Evolutionary conservation across 2,113 vertebrate species (phyloP).

Genomic region (Leiothrix lutea): DNA sequence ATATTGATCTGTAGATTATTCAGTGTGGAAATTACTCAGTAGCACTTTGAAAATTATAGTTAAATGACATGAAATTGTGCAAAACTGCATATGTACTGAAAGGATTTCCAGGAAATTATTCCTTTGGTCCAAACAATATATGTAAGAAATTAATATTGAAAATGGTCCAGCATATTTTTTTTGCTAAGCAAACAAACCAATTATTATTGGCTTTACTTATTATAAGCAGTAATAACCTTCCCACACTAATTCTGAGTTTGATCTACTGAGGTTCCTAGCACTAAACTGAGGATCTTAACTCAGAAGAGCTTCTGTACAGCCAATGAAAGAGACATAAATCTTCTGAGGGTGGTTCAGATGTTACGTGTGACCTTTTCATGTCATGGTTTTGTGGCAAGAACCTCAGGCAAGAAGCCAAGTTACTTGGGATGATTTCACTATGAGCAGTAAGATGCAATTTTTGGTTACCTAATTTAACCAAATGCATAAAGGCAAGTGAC

Average conservation of each 20-base stretch:
- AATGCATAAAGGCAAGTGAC: not conserved
- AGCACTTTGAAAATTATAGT: not conserved
- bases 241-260: not conserved
- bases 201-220: not conserved
- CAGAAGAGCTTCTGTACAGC: not conserved
- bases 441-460: not conserved
- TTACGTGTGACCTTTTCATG: fast-evolving
- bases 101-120: not conserved
- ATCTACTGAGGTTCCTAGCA: not conserved
- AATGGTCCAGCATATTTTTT: not conserved
- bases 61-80: not conserved
- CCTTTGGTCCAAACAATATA: not conserved
- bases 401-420: not conserved
- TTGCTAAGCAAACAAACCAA: not conserved
- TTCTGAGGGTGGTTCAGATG: not conserved
- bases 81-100: not conserved
- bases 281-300: not conserved
- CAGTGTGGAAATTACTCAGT: not conserved
- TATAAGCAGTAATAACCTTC: not conserved
- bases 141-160: not conserved
- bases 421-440: not conserved
- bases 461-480: not conserved
- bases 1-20: not conserved
- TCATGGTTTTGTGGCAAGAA: not conserved
- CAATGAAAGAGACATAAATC: not conserved